Evolutionary conservation across 2,888 invertebrate species (phyloP).

Genomic region (Nymphalis c-album): DNA sequence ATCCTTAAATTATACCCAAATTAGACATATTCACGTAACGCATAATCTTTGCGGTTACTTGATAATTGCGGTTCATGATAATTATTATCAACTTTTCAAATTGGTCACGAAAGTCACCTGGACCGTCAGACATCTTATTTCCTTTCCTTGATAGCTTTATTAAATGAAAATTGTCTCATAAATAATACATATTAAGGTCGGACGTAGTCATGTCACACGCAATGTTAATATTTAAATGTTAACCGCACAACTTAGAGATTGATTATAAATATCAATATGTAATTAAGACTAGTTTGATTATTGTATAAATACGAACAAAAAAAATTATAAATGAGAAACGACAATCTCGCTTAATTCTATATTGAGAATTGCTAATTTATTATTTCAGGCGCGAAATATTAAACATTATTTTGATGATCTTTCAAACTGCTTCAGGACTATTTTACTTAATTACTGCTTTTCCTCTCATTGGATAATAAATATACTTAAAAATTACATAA

Average conservation of each 20-base stretch:
- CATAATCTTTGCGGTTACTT: constrained; percentile 12
- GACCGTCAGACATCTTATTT: constrained; percentile 47
- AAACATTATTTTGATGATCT: too few species aligned
- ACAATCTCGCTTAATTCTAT: too few species aligned
- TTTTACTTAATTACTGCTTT: too few species aligned
- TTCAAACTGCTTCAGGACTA: too few species aligned
- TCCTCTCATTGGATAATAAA: too few species aligned
- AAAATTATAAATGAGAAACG: too few species aligned
- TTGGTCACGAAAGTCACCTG: constrained; percentile 19
- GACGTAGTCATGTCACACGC: constrained; percentile 24
- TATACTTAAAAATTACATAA: too few species aligned
- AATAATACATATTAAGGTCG: constrained; percentile 40
- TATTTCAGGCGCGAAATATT: too few species aligned
- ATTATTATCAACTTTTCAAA: constrained; percentile 22
- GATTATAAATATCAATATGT: constrained; percentile 3
- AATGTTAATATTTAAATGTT: constrained; percentile 28
- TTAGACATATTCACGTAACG: neutral
- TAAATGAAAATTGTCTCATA: constrained; percentile 39
- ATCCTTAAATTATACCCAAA: constrained; percentile 6
- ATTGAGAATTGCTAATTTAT: too few species aligned
- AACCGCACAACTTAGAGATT: neutral
- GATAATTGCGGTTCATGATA: constrained; percentile 4
- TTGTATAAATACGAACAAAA: too few species aligned
- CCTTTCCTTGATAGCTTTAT: constrained; percentile 57
- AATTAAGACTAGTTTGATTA: constrained; percentile 26